Evolutionary conservation across 2,113 vertebrate genomes (phyloP).

Genomic region (Cyrtonyx montezumae): DNA sequence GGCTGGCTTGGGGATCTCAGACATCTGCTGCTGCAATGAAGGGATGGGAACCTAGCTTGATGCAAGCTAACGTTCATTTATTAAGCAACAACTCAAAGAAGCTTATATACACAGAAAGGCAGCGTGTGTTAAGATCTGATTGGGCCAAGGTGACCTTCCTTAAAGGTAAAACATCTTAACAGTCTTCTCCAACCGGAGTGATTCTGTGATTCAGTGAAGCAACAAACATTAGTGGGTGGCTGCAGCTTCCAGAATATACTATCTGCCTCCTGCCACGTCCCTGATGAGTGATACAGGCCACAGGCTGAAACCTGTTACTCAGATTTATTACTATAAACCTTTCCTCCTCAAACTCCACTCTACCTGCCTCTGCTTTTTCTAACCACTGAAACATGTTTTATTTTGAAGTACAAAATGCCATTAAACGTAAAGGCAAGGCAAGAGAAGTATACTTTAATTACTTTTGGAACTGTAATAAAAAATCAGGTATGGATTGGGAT

Average conservation of each 20-base stretch:
- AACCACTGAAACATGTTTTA: not conserved
- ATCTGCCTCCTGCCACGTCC: not conserved
- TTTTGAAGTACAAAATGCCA: not conserved
- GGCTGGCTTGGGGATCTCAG: no score
- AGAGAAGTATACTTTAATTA: not conserved
- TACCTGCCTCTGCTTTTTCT: not conserved
- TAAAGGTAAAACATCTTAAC: no score
- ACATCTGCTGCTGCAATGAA: no score
- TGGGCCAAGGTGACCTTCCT: no score
- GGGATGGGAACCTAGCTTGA: no score
- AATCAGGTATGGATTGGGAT: not conserved
- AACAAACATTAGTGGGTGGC: not conserved
- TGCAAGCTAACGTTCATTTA: no score
- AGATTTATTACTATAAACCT: not conserved
- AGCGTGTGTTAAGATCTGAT: no score
- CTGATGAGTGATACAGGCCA: not conserved
- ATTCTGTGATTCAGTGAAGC: no score
- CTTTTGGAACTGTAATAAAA: not conserved
- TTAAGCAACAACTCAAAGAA: no score
- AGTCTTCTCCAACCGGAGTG: no score
- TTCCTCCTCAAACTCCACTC: not conserved
- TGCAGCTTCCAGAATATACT: not conserved
- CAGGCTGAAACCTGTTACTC: accelerated
- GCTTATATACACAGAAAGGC: no score
- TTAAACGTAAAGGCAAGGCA: not conserved